These are phyloP conservation scores for Azorinus chamasolen DNA, from an alignment of 2,888 invertebrate species.

Conservation along the genomic window DNA sequence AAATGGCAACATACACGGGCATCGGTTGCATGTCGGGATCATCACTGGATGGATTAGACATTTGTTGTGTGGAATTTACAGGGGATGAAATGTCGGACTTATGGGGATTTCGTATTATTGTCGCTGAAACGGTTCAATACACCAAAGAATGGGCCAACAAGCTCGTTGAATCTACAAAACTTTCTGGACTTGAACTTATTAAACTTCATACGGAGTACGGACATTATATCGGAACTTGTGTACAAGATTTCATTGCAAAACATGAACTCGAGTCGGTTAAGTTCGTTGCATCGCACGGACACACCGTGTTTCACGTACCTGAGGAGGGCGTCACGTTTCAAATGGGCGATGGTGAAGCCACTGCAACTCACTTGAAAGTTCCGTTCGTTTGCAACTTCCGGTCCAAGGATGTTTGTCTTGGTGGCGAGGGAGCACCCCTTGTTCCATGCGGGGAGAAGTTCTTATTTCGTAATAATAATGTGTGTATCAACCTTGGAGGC, in stretches of 20 bases:
- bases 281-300: conserved; percentile 82
- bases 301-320: conserved; percentile 84
- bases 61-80: conserved; percentile 82
- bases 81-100: conserved; percentile 77
- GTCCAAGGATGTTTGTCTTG: conserved; percentile 81
- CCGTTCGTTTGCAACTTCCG: conserved; percentile 82
- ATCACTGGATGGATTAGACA: conserved; percentile 83
- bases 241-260: conserved; percentile 69
- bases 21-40: conserved; percentile 84
- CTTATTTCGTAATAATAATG: conserved; percentile 76
- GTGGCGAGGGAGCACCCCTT: conserved; percentile 84
- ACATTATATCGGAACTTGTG: conserved; percentile 75
- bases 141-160: conserved; percentile 68
- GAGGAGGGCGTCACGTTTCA: conserved; percentile 80
- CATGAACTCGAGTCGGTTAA: conserved; percentile 63
- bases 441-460: conserved; percentile 81
- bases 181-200: conserved; percentile 77
- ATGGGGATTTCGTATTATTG: conserved; percentile 80
- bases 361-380: conserved; percentile 72
- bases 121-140: conserved; percentile 76
- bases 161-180: conserved; percentile 66
- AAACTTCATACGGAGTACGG: conserved; percentile 81
- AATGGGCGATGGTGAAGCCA: conserved; percentile 83
- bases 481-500: conserved; percentile 84
- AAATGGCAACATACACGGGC: conserved; percentile 79